Evolutionary conservation across 2,113 vertebrate genomes (phyloP).

Genomic region (Colinus virginianus): DNA sequence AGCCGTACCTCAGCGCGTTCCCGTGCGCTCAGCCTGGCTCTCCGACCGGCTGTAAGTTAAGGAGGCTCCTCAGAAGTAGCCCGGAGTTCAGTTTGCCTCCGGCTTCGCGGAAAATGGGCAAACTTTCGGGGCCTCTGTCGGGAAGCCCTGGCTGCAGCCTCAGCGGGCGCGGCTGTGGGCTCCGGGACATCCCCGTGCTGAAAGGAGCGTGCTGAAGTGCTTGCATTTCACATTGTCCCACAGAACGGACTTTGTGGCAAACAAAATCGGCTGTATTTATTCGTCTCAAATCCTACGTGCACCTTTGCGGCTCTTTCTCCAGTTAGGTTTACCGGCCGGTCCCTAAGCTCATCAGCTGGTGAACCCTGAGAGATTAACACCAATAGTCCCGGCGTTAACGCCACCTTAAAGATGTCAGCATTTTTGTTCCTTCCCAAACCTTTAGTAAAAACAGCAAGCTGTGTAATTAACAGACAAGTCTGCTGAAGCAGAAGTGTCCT

Average conservation of each 20-base stretch:
- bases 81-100: not conserved
- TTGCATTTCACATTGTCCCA: not conserved
- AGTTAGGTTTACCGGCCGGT: not conserved
- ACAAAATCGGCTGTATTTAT: not conserved
- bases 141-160: rapidly evolving
- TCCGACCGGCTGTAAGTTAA: not conserved
- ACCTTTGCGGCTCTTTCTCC: not conserved
- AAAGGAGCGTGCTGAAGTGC: too few relatives aligned
- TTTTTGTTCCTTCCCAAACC: not conserved
- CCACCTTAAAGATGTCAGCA: not conserved
- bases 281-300: not conserved
- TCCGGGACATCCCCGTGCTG: too few relatives aligned
- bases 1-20: too few relatives aligned
- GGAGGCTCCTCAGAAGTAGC: not conserved
- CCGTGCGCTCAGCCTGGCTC: too few relatives aligned
- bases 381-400: not conserved
- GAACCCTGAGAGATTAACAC: not conserved
- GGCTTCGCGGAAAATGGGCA: not conserved
- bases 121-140: not conserved
- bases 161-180: too few relatives aligned
- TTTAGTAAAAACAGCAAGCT: not conserved
- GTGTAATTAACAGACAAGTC: not conserved
- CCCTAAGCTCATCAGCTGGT: not conserved
- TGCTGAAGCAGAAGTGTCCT: not conserved
- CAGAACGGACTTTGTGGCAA: not conserved